Evolutionary conservation across 2,797 vertebrate species (phyloP), one percentile per base, ranked within the genome.

Genomic region (Hyperoplus immaculatus): DNA sequence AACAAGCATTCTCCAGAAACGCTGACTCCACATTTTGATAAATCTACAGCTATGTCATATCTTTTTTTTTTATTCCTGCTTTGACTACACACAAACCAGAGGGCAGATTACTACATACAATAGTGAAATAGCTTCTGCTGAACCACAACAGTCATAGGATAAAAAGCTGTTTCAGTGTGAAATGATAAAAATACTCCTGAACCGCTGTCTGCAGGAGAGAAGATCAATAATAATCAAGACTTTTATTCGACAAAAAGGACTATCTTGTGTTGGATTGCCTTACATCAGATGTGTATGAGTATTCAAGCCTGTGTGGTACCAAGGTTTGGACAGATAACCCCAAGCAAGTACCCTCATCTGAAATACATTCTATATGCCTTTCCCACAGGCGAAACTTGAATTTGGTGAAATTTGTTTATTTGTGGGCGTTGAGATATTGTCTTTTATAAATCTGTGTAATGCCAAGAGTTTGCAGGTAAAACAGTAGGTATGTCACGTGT

Each of bases 161-260:
- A 55, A 63, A 29, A 77, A 63, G 42, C 49, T 64, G 29, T 50
- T 53, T 73, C 50, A 10, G 11, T 69, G 61, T 57, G 55, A 86
- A 85, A 81, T 80, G 64, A 83, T 74, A 72, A 73, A 77, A 87
- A 68, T 75, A 59, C 67, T 74, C 50, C 45, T 55, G 53, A 74
- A 78, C 10, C 41, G 64, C 29, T 72, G 66, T 78, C 85, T 86
- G 73, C 63, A 58, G 72, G 45, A 83, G 65, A 50, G 75, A 58
- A 56, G 75, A 84, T 90, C 85, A 69, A 85, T 85, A 90, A 69
- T 64, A 83, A 85, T 84, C 81, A 73, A 42, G 69, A 45, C 54
- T 60, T 21, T 78, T 38, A 85, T 86, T 76, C 70, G 66, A 86
- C 21, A 42, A 78, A 75, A 61, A 38, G 29, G 77, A 29, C 71